These are phyloP conservation scores for Pseudocheirus occidentalis DNA, from an alignment of 2,797 vertebrate genomes.

Conservation along the genomic window DNA sequence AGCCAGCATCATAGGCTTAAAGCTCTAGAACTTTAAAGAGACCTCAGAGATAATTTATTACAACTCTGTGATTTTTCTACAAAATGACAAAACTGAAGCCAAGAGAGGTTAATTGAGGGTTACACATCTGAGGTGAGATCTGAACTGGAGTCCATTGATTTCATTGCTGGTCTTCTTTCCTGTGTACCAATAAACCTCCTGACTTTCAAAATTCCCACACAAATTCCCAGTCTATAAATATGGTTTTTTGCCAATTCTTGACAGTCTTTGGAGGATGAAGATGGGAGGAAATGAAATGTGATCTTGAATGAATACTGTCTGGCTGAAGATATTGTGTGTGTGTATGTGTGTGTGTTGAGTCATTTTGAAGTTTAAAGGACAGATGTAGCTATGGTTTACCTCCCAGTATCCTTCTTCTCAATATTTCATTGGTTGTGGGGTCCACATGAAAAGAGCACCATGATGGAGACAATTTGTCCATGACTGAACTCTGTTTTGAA, in stretches of 20 bases:
- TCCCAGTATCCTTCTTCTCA: slow-evolving; percentile 29
- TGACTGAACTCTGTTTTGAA: slow-evolving; percentile 21
- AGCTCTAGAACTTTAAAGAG: background rate
- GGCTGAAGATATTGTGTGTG: slow-evolving; percentile 61
- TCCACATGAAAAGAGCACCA: background rate
- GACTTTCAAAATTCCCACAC: background rate
- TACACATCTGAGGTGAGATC: background rate
- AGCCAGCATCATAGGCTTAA: background rate
- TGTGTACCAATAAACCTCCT: background rate
- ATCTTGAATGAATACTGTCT: slow-evolving; percentile 47
- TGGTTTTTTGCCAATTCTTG: background rate
- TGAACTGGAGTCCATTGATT: background rate
- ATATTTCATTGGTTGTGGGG: slow-evolving; percentile 30
- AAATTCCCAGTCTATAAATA: background rate
- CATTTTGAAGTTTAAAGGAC: slow-evolving; percentile 49
- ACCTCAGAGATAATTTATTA: background rate
- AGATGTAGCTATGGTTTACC: slow-evolving; percentile 43
- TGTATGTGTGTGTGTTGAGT: background rate
- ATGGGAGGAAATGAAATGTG: slow-evolving; percentile 55
- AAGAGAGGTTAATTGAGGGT: background rate
- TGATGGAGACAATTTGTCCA: slow-evolving; percentile 13
- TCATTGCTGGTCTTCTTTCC: background rate
- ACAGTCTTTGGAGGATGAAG: slow-evolving; percentile 41
- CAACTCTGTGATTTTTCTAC: background rate
- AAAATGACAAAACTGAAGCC: background rate